These are phyloP conservation scores for Patella depressa DNA, from an alignment of 2,888 invertebrate genomes.

Conservation along the genomic window DNA sequence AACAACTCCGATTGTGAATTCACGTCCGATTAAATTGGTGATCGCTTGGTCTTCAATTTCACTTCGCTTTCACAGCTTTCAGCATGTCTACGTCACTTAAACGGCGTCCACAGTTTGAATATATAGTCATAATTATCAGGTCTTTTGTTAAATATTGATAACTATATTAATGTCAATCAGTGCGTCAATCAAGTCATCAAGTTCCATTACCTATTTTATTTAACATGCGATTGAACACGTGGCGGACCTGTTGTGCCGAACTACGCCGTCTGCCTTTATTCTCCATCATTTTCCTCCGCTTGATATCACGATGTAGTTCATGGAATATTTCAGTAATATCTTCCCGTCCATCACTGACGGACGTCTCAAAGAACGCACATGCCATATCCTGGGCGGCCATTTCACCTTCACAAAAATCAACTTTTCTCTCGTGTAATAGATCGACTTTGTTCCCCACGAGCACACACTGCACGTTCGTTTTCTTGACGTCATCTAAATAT, in stretches of 20 bases:
- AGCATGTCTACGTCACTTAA: too few relatives aligned
- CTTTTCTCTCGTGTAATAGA: slow-evolving; percentile 59
- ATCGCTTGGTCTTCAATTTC: too few relatives aligned
- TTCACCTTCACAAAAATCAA: slow-evolving; percentile 60
- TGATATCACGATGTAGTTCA: slow-evolving; percentile 68
- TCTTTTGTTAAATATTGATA: too few relatives aligned
- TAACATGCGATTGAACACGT: slow-evolving; percentile 54
- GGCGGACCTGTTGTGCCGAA: slow-evolving; percentile 64
- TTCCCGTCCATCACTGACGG: slow-evolving; percentile 67
- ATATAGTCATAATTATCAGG: too few relatives aligned
- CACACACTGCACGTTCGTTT: slow-evolving; percentile 64
- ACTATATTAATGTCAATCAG: too few relatives aligned
- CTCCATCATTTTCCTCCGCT: slow-evolving; percentile 59
- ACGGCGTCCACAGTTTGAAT: too few relatives aligned
- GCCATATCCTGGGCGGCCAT: slow-evolving; percentile 62
- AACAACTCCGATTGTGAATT: too few relatives aligned
- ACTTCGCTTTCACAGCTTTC: too few relatives aligned
- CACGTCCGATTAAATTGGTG: too few relatives aligned
- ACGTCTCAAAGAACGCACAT: slow-evolving; percentile 68
- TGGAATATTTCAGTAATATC: slow-evolving; percentile 68
- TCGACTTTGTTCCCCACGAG: slow-evolving; percentile 67
- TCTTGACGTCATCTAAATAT: slow-evolving; percentile 61
- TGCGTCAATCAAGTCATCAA: neutral
- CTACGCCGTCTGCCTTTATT: slow-evolving; percentile 63
- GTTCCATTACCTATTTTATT: slow-evolving; percentile 39